Percentiles rank a stretch among this genome's conserved stretches.
Evolutionary conservation across 2,888 invertebrate species (phyloP).

Genomic region (Xanthorhoe spadicearia): DNA sequence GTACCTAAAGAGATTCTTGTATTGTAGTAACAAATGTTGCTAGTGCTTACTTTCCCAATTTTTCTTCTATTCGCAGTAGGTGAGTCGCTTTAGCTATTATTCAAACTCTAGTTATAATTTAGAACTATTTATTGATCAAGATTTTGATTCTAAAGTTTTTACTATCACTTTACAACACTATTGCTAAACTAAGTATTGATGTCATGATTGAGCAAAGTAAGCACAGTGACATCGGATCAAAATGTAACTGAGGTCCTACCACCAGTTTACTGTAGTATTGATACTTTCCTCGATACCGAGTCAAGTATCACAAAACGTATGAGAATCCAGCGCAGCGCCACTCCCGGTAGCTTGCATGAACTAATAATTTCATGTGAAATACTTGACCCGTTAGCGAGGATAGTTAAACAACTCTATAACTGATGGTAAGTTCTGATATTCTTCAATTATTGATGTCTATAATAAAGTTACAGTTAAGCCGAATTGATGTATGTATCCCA

Average conservation of each 20-base stretch:
- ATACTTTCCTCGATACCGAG: too few species aligned
- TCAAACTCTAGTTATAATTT: constrained; percentile 6
- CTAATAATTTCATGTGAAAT: too few species aligned
- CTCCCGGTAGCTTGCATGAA: too few species aligned
- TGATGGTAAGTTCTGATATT: constrained; percentile 19
- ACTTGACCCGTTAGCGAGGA: too few species aligned
- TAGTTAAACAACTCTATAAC: too few species aligned
- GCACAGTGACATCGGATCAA: constrained; percentile 45
- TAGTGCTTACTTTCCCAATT: constrained; percentile 57
- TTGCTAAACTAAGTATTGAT: constrained; percentile 3
- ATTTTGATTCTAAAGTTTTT: background rate
- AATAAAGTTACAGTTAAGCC: constrained; percentile 12
- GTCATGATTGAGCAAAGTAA: constrained; percentile 52
- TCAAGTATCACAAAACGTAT: too few species aligned
- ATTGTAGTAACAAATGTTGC: constrained; percentile 44
- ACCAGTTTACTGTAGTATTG: too few species aligned
- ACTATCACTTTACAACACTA: constrained; percentile 12
- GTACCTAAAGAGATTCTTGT: constrained; percentile 57
- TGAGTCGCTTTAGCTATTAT: constrained; percentile 4
- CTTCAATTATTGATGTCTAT: constrained; percentile 21
- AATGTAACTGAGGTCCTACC: constrained; percentile 10
- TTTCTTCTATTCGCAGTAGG: constrained; percentile 10
- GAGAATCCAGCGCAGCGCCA: too few species aligned
- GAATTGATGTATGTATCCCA: constrained; percentile 38
- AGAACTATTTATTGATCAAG: constrained; percentile 4